Evolutionary conservation across 2,797 vertebrate species (phyloP), one percentile per base, ranked within the genome.

Genomic region (Falco cherrug): DNA sequence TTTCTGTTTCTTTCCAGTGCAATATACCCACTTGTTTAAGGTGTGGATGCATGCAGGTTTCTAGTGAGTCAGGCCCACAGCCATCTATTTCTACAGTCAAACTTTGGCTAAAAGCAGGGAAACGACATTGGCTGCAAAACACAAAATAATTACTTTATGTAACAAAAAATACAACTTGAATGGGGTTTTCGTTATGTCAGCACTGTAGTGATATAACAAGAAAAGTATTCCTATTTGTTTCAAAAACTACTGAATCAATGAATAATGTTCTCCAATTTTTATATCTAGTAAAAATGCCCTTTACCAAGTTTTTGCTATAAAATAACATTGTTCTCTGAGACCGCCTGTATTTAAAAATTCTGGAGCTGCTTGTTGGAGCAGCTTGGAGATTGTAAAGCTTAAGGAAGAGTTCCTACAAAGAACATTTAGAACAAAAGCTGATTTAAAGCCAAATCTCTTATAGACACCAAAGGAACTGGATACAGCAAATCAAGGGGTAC

Each of bases 201-300:
- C 31, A 39, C 31, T 45, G 31, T 53, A 82, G 41, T 15, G 16
- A 82, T 74, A 13, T 41, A 79, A 26, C 61, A 85, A 74, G 54
- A 92, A 89, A 81, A 91, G 54, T 41, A 76, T 68, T 93, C 53
- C 25, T 9, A 12, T 89, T 84, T 92, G 25, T 90, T 96, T 89
- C 16, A 89, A 61, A 83, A 90, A 22, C 11, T 77, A 31, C 8
- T 56, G 53, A 75, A 50, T 60, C 31, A 37, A 41, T 48, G 7
- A 84, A 33, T 85, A 45, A 84, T 10, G 5, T 48, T 68, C 84
- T 87, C 64, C 37, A 70, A 11, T 2, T 79, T 68, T 78, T 82
- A 11, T 69, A 29, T 13, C 33, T 77, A 35, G 43, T 80, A 67
- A 51, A 89, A 95, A 86, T 59, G 50, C 17, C n/a, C 85, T 96